Base-by-base conservation (phyloP, 2,113 vertebrate genomes). In the Protobothrops mucrosquamatus region DNA sequence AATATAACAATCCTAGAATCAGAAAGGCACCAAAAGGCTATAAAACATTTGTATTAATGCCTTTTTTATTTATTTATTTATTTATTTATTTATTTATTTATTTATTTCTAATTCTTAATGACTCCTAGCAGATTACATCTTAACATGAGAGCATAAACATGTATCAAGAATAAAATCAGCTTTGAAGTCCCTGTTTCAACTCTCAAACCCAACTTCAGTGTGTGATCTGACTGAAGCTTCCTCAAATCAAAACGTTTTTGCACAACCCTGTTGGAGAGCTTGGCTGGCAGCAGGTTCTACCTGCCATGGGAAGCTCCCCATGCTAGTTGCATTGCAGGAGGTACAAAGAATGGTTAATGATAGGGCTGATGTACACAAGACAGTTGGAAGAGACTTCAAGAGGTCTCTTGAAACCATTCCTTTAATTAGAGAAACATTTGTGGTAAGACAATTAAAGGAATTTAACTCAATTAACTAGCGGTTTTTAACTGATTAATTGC, bases 401-500 rank as follows among this genome's bases (percentile, higher is more conserved):
- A 59, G 34, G 22, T 15, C 46, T 52, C 85, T 90, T 57, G 69
- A 85, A 93, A 90, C 6, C 11, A 10, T 93, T 90, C 55, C 43
- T 54, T 56, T 92, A 85, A 93, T 93, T 90, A 90, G 74, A 85
- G 29, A 90, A 89, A 57, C 74, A 90, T 93, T 92, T 93, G 46
- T 26, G 88, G 43, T 39, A 61, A 20, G 26, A 55, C n/a, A 90
- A 93, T 89, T 90, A 93, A 39, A 52, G 88, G 7, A n/a, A 5
- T 86, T 86, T 26, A 90, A 81, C 24, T 46, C 61, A 89, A 85
- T 93, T 93, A 89, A 59, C 69, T 89, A 85, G 57, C 88, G 10
- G 69, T 86, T 93, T 85, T 89, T 86, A 93, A 93, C 55, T 61
- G 46, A 93, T 90, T 90, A 93, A 93, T 89, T 90, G 69, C 20